Conservation (phyloP, 2,113 vertebrate species). For the Pterocles burchelli region DNA sequence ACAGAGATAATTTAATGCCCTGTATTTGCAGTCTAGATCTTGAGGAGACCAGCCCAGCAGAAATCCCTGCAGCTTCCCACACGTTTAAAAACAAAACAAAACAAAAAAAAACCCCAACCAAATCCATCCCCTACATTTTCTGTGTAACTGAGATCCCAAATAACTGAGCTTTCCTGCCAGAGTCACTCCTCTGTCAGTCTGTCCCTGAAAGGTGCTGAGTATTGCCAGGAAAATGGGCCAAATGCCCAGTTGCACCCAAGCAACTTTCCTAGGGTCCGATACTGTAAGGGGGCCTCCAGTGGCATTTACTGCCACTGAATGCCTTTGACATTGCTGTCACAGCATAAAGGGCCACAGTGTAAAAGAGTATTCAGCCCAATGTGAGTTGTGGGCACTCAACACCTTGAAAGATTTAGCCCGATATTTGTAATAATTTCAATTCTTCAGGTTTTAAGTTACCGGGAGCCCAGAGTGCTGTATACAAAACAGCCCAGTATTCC, state of each 20-base stretch:
- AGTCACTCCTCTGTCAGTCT: background rate
- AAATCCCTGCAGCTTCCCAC: background rate
- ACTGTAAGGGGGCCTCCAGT: background rate
- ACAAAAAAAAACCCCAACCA: background rate
- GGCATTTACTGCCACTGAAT: background rate
- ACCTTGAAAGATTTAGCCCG: background rate
- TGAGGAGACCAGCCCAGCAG: background rate
- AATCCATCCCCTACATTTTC: background rate
- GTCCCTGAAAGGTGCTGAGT: background rate
- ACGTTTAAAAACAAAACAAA: background rate
- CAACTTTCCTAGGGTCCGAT: rapidly evolving
- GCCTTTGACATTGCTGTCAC: background rate
- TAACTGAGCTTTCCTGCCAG: background rate
- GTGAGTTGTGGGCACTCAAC: background rate
- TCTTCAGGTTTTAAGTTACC: conserved; percentile 59
- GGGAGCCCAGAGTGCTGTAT: conserved; percentile 28
- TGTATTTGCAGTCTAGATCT: background rate
- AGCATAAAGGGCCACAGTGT: background rate
- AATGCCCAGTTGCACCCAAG: background rate
- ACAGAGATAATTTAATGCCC: background rate
- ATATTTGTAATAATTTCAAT: conserved; percentile 17
- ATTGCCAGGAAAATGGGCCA: background rate
- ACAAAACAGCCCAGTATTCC: conserved; percentile 54
- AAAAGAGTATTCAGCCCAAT: background rate
- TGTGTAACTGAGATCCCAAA: background rate